Conservation (phyloP, 2,888 invertebrate species). For the Oxystoma pomonae region DNA sequence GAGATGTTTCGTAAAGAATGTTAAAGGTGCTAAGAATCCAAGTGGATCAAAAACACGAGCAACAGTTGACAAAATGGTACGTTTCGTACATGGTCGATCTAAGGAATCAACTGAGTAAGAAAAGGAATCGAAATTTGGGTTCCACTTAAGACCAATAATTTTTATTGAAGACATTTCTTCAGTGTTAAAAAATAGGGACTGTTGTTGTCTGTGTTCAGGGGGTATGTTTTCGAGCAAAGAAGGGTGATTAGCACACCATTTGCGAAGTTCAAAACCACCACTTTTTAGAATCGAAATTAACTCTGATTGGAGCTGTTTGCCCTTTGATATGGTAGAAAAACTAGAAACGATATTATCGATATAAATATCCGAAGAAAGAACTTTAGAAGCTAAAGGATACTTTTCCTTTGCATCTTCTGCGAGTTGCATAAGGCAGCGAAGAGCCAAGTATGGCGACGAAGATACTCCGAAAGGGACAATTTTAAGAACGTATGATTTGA, state of each 20-base stretch:
- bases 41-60: constrained; percentile 4
- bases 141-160: constrained; percentile 5
- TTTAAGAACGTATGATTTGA: constrained; percentile 3
- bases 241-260: constrained; percentile 14
- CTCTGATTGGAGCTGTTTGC: constrained; percentile 1
- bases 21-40: constrained; percentile 4
- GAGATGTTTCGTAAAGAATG: constrained; percentile 1
- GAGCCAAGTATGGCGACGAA: constrained; percentile 10
- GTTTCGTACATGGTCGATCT: not conserved
- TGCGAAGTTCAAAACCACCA: constrained; percentile 14
- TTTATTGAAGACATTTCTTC: not conserved
- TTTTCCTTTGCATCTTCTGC: not conserved
- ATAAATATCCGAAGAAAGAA: constrained; percentile 9
- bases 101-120: not conserved
- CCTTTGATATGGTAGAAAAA: constrained; percentile 2
- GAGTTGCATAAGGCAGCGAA: constrained; percentile 8
- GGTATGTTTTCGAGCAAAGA: constrained; percentile 15
- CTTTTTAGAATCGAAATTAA: not conserved
- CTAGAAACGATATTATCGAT: constrained; percentile 11
- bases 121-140: not conserved
- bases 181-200: not conserved
- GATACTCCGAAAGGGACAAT: constrained; percentile 7
- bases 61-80: constrained; percentile 3
- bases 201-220: not conserved
- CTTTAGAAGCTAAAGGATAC: constrained; percentile 10